Evolutionary conservation across 2,888 invertebrate species (phyloP), one percentile per base, ranked within the genome.

Genomic region (Eustalomyia histrio): DNA sequence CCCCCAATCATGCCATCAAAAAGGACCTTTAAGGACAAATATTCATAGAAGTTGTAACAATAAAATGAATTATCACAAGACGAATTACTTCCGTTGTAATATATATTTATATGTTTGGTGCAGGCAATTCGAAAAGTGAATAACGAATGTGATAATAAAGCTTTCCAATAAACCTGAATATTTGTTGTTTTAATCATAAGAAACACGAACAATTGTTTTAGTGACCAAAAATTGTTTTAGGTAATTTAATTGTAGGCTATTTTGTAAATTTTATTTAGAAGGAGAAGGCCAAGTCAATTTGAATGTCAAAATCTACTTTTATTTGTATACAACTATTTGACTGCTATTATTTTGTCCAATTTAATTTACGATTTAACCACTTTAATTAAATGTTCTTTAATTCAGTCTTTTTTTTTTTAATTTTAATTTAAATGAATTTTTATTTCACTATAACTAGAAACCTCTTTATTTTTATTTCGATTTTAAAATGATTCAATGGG

Each of bases 41-140:
- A 39, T 12, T 14, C 10, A 39, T 39, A 12, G 39, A 3, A 39
- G 39, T 12, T 12, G 12, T 39, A 39, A 14, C 39, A 79, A 64
- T 57, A 64, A 73, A 74, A 52, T 64, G 29, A 64, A 64, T 53
- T 67, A 79, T 61, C 69, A 24, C 74, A 74, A 79, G 74, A 69
- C 39, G 69, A 65, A 75, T 74, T 75, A 55, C 57, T 74, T 79
- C 67, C 74, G 68, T n/a, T 53, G 63, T 6, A 12, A 52, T 21
- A 21, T 21, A 21, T 4, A 21, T 29, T 1, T 6, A 29, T 39
- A 39, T 39, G 10, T 39, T 9, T 39, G 1, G 12, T 29, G 29
- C 4, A 29, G 29, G 29, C 39, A 39, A 39, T 39, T 29, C 12
- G 39, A 12, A 29, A 29, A 39, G 35, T 35, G 35, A 35, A 10